Conservation (phyloP, 1,140 invertebrate genomes). For the Homarus americanus region DNA sequence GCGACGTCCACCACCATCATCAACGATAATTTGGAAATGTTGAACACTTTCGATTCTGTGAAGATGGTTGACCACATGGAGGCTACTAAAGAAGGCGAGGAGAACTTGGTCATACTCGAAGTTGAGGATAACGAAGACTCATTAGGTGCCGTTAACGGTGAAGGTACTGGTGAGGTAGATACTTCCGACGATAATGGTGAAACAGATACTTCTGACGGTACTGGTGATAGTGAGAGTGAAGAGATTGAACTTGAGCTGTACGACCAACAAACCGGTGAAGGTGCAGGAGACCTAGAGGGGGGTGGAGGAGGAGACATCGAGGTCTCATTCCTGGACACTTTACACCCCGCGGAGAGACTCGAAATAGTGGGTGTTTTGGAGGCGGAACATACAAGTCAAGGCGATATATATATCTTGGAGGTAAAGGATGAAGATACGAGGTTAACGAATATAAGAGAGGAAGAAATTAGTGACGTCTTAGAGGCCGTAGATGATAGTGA, state of each 20-base stretch:
- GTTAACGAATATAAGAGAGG: too few relatives aligned
- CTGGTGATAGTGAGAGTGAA: too few relatives aligned
- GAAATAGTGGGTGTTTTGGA: neutral
- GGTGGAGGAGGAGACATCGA: neutral
- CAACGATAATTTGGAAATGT: neutral
- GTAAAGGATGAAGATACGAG: neutral
- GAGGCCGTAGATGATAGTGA: too few relatives aligned
- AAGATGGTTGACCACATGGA: neutral
- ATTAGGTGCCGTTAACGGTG: neutral
- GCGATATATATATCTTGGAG: neutral
- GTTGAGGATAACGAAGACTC: neutral
- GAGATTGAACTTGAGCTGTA: too few relatives aligned
- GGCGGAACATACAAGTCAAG: neutral
- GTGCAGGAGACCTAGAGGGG: neutral
- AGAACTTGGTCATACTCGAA: neutral
- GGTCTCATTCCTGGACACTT: neutral
- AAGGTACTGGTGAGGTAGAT: too few relatives aligned
- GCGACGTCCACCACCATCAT: neutral
- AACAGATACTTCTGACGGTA: too few relatives aligned
- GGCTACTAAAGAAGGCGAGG: neutral
- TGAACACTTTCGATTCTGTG: neutral
- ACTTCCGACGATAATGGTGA: too few relatives aligned
- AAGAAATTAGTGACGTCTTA: too few relatives aligned
- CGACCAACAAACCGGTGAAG: too few relatives aligned
- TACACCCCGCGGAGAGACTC: neutral